Percentiles rank a stretch among this genome's conserved stretches.
Conservation (phyloP, 2,888 invertebrate species). For the Drosophila colorata region DNA sequence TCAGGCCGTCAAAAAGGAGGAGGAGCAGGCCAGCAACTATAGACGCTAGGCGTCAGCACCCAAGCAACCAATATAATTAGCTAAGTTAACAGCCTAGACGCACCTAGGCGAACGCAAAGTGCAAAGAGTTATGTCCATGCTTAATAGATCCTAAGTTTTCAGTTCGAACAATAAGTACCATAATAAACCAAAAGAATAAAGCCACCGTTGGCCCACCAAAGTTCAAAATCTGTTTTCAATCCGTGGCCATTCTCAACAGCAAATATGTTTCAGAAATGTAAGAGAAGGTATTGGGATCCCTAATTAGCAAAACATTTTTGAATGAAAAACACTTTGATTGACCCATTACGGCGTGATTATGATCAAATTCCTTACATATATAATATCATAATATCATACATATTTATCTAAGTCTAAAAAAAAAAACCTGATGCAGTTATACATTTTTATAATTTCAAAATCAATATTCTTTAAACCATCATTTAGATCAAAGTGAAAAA, state of each 20-base stretch:
- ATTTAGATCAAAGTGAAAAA: no score
- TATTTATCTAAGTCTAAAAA: no score
- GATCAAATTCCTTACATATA: no score
- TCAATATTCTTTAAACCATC: no score
- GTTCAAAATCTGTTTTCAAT: background rate
- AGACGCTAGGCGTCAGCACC: conserved; percentile 45
- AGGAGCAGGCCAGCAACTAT: conserved; percentile 85
- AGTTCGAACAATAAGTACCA: conserved; percentile 66
- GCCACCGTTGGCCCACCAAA: conserved; percentile 27
- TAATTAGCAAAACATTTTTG: no score
- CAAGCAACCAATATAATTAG: conserved; percentile 27
- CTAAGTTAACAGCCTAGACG: conserved; percentile 44
- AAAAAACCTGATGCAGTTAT: no score
- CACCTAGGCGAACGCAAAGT: conserved; percentile 32
- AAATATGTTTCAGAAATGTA: background rate
- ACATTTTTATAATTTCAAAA: no score
- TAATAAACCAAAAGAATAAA: conserved; percentile 44
- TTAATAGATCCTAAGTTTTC: conserved; percentile 78
- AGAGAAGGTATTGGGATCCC: no score
- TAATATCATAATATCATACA: no score
- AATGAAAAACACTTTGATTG: no score
- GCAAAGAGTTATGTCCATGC: conserved; percentile 76
- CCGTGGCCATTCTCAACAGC: background rate
- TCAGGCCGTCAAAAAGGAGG: conserved; percentile 91
- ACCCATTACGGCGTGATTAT: background rate